Evolutionary conservation across 2,113 vertebrate species (phyloP).

Genomic region (Boulengeromyrus knoepffleri): DNA sequence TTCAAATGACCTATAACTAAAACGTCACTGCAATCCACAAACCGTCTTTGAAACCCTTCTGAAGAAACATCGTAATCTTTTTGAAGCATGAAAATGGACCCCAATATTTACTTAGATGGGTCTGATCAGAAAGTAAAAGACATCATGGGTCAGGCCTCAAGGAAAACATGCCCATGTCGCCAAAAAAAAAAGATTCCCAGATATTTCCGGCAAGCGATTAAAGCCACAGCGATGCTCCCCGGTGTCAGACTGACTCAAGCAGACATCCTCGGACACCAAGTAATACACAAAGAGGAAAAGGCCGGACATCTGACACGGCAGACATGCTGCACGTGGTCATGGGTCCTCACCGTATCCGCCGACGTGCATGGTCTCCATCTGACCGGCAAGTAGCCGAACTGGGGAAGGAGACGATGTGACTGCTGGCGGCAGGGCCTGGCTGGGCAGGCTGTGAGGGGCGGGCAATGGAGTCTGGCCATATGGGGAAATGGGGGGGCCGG

Average conservation of each 20-base stretch:
- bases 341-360: constrained; percentile 68
- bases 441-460: constrained; percentile 53
- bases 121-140: neutral
- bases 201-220: neutral
- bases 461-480: constrained; percentile 51
- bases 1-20: neutral
- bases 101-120: neutral
- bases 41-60: neutral
- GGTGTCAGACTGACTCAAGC: neutral
- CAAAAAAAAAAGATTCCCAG: neutral
- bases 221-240: neutral
- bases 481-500: constrained; percentile 26
- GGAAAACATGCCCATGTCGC: neutral
- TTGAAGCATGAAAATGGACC: neutral
- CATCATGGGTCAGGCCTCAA: neutral
- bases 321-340: neutral
- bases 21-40: neutral
- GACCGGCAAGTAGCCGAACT: constrained; percentile 68
- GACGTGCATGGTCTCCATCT: constrained; percentile 78
- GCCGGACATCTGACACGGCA: neutral
- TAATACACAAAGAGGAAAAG: neutral
- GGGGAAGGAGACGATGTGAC: constrained; percentile 41
- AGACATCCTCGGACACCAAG: neutral
- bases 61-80: neutral
- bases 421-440: constrained; percentile 47